Base-by-base conservation (phyloP, 2,797 vertebrate genomes). In the Girardinus metallicus region DNA sequence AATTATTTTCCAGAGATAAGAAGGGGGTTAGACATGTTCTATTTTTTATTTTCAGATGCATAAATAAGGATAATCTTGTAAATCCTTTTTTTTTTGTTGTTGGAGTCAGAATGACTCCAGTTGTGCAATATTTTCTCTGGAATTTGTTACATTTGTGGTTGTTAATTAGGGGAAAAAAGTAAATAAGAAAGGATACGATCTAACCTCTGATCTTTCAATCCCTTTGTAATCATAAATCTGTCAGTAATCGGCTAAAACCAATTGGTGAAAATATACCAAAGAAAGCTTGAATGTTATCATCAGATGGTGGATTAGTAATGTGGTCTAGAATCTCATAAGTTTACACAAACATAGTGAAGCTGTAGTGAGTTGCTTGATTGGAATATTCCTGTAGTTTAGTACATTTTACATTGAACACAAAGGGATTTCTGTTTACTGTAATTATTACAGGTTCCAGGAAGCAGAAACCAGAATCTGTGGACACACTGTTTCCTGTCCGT, bases 261-360 rank as follows among this genome's bases (percentile, higher is more conserved):
- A 29, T 23, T 10, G 15, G 29, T 68, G 31, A 68, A 51, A 46
- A 70, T 72, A 29, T 72, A 41, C 21, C 73, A 36, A 39, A 79
- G 43, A 46, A 62, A 55, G 43, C 18, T 10, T 76, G 29, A 53
- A 74, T 41, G 39, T 11, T 73, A 18, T 80, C 26, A 46, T 75
- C 23, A 43, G 16, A 23, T 34, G 39, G 2, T 39, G 73, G 41
- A 0, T 84, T 84, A 83, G 71, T 86, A 85, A 73, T 15, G 9
- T 1, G 3, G 70, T 29, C 64, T 1, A 78, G 85, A 84, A 85
- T 85, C 43, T 81, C 66, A 15, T 73, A 36, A 46, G 72, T 75
- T 5, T 83, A 75, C 79, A 13, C 1, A 66, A 81, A 73, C 78
- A 74, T 71, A 75, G 60, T 75, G 7, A 29, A 64, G 71, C 26